A percentile compares a stretch with the other conserved stretches of the same genome.
phyloP scores from a whole-genome alignment of 2,888 invertebrate species.

The Hydroisotoma schaefferi region DNA sequence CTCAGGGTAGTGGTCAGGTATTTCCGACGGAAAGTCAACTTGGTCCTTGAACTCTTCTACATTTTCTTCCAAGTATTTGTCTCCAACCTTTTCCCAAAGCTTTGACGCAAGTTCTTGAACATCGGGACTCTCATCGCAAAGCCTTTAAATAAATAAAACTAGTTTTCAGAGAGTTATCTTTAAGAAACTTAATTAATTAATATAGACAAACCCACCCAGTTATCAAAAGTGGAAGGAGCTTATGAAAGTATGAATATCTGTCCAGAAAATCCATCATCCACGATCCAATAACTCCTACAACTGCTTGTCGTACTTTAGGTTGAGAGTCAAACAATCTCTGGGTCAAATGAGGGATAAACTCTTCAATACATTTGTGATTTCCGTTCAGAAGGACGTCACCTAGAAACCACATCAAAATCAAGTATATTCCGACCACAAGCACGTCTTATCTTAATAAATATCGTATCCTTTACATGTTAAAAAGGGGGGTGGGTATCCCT shows the following conservation, averaged over 20 bases:
- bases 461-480: too few relatives aligned
- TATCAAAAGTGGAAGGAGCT: conserved; percentile 76
- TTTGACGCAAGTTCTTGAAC: conserved; percentile 62
- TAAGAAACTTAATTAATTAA: not conserved
- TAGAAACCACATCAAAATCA: conserved; percentile 47
- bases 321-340: conserved; percentile 83
- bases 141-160: conserved; percentile 53
- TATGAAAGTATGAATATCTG: conserved; percentile 84
- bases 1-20: conserved; percentile 70
- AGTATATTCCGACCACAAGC: too few relatives aligned
- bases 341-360: conserved; percentile 73
- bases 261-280: conserved; percentile 77
- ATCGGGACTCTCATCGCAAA: conserved; percentile 75
- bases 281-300: conserved; percentile 69
- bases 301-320: conserved; percentile 69
- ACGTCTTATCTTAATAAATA: too few relatives aligned
- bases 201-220: conserved; percentile 62
- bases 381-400: conserved; percentile 55
- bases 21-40: conserved; percentile 67
- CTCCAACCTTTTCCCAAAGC: conserved; percentile 70
- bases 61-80: conserved; percentile 79
- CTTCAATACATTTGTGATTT: conserved; percentile 51
- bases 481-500: too few relatives aligned
- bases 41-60: conserved; percentile 80
- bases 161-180: not conserved